These are phyloP conservation scores for Copidosoma aretas DNA, from an alignment of 2,888 invertebrate species.

Conservation along the genomic window DNA sequence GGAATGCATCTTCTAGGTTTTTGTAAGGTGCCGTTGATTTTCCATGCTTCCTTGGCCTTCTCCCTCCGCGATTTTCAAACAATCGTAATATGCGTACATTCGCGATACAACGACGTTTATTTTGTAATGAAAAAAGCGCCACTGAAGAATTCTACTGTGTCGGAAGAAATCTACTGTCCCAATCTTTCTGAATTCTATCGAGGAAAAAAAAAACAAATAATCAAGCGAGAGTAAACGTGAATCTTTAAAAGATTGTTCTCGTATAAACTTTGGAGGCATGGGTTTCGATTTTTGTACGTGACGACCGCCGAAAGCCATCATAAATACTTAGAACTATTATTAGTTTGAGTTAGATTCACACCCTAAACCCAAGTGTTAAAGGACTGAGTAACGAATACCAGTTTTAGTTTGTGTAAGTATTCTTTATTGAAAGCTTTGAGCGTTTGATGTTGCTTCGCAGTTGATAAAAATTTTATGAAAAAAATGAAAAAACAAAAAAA, in stretches of 20 bases:
- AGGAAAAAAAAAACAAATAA: too few relatives aligned
- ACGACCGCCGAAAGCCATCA: conserved; percentile 14
- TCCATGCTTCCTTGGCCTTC: too few relatives aligned
- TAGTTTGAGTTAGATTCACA: conserved; percentile 26
- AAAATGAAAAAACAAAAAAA: not conserved
- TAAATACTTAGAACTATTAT: conserved; percentile 35
- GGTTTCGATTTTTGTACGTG: conserved; percentile 1
- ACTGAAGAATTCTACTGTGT: not conserved
- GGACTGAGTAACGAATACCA: conserved; percentile 4
- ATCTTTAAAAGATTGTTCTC: too few relatives aligned
- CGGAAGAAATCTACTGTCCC: too few relatives aligned
- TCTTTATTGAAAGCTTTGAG: conserved; percentile 38
- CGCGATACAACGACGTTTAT: conserved; percentile 34
- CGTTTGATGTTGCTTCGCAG: conserved; percentile 42
- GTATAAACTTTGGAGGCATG: too few relatives aligned
- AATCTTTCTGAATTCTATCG: too few relatives aligned
- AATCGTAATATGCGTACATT: conserved; percentile 11
- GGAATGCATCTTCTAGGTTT: too few relatives aligned
- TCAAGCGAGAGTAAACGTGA: too few relatives aligned
- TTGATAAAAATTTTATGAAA: conserved; percentile 33
- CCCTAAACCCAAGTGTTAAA: conserved; percentile 23
- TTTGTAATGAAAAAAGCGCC: not conserved
- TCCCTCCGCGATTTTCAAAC: conserved; percentile 31
- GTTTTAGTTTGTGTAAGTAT: conserved; percentile 35
- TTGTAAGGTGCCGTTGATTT: too few relatives aligned